Percentiles rank a stretch among this genome's conserved stretches.
Evolutionary conservation across 2,888 invertebrate species (phyloP).

Genomic region (Liodrosophila aerea): DNA sequence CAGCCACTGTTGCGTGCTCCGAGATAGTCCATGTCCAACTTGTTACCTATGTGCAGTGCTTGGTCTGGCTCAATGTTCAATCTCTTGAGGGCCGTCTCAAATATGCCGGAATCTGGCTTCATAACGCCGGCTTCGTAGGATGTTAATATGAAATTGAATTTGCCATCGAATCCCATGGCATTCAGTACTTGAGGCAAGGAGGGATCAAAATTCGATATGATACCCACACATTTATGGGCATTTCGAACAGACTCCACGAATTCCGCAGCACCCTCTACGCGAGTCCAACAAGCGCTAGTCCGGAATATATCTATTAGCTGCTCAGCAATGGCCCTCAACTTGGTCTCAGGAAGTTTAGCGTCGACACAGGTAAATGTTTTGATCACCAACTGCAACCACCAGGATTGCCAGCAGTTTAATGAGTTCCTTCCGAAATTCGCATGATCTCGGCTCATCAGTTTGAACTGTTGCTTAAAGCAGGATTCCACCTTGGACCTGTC

Average conservation of each 20-base stretch:
- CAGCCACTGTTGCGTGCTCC: slow-evolving; percentile 87
- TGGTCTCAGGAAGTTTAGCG: slow-evolving; percentile 48
- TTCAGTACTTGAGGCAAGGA: slow-evolving; percentile 87
- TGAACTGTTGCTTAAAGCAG: slow-evolving; percentile 86
- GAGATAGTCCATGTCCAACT: slow-evolving; percentile 88
- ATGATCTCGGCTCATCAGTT: slow-evolving; percentile 85
- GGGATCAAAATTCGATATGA: slow-evolving; percentile 95
- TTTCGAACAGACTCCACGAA: slow-evolving; percentile 84
- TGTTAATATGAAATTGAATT: slow-evolving; percentile 90
- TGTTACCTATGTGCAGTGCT: slow-evolving; percentile 93
- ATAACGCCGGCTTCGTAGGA: slow-evolving; percentile 88
- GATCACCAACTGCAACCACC: slow-evolving; percentile 87
- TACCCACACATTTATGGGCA: slow-evolving; percentile 84
- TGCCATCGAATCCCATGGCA: slow-evolving; percentile 85
- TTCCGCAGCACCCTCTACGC: slow-evolving; percentile 85
- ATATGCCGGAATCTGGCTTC: slow-evolving; percentile 79
- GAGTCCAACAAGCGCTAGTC: slow-evolving; percentile 88
- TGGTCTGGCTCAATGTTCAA: slow-evolving; percentile 84
- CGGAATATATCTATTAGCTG: slow-evolving; percentile 87
- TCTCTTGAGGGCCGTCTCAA: slow-evolving; percentile 83
- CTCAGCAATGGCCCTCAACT: slow-evolving; percentile 83
- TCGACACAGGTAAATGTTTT: slow-evolving; percentile 71
- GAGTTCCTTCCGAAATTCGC: slow-evolving; percentile 90
- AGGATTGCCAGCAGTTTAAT: slow-evolving; percentile 87
- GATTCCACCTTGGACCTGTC: slow-evolving; percentile 78